phyloP scores from a whole-genome alignment of 37 sponge, comb jelly and placozoan species.

The Amphimedon queenslandica region DNA sequence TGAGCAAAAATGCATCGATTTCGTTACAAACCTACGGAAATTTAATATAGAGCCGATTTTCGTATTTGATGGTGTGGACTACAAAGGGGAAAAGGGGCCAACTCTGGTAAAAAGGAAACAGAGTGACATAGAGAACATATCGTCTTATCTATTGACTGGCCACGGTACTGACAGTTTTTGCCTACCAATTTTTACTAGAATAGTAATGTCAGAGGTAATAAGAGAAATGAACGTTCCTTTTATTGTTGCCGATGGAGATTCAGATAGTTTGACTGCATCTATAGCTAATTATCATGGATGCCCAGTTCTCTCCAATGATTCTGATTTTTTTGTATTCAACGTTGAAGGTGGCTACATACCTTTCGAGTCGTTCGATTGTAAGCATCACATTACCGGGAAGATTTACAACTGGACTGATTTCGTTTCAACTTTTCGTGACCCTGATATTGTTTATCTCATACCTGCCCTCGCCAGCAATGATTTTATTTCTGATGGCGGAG shows the following conservation, averaged over 20 bases:
- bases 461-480: slow-evolving; percentile 69
- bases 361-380: too few species aligned
- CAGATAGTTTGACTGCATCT: slow-evolving; percentile 24
- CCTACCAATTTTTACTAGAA: slow-evolving; percentile 24
- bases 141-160: too few species aligned
- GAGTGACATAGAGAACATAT: neutral
- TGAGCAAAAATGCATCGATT: neutral
- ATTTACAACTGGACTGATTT: slow-evolving; percentile 33
- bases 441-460: slow-evolving; percentile 26
- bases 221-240: slow-evolving; percentile 24
- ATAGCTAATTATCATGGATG: slow-evolving; percentile 51
- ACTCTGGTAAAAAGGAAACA: slow-evolving; percentile 8
- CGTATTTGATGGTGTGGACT: too few species aligned
- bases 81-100: slow-evolving; percentile 37
- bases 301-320: slow-evolving; percentile 63
- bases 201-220: slow-evolving; percentile 31
- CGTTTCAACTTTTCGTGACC: slow-evolving; percentile 11
- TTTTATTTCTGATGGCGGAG: slow-evolving; percentile 21
- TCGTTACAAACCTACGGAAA: slow-evolving; percentile 25
- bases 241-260: slow-evolving; percentile 52
- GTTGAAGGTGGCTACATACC: slow-evolving; percentile 62
- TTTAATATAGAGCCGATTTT: slow-evolving; percentile 39
- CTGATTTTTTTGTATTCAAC: slow-evolving; percentile 72
- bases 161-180: neutral
- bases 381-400: slow-evolving; percentile 34